Evolutionary conservation across 2,888 invertebrate species (phyloP).

Genomic region (Clusia tigrina): DNA sequence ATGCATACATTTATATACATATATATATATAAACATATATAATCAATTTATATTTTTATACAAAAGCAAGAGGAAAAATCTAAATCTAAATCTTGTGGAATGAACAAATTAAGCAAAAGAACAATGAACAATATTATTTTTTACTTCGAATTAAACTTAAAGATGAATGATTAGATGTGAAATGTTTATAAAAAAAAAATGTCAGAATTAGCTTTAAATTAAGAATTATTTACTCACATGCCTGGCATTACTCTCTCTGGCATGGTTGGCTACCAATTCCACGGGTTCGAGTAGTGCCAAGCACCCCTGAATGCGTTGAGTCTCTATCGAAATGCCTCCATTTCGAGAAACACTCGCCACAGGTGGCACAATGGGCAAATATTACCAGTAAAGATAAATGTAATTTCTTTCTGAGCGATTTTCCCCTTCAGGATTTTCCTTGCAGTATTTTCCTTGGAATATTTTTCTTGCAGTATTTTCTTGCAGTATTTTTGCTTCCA

Average conservation of each 20-base stretch:
- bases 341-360: too few species aligned
- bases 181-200: constrained; percentile 12
- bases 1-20: constrained; percentile 16
- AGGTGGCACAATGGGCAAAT: too few species aligned
- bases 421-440: too few species aligned
- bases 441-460: too few species aligned
- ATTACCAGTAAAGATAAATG: too few species aligned
- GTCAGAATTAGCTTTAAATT: neutral
- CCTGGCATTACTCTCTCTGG: neutral
- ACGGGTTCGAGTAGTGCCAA: neutral
- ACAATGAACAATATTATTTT: constrained; percentile 18
- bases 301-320: too few species aligned
- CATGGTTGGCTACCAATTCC: neutral
- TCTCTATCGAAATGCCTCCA: constrained; percentile 16
- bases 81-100: constrained; percentile 23
- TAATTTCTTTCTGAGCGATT: too few species aligned
- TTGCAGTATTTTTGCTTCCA: too few species aligned
- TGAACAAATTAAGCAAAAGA: constrained; percentile 27
- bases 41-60: constrained; percentile 54
- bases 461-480: too few species aligned
- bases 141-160: constrained; percentile 18
- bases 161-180: too few species aligned
- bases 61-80: constrained; percentile 43
- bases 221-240: neutral
- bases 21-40: constrained; percentile 26